These are phyloP conservation scores for Monopterus albus DNA, from an alignment of 2,113 vertebrate species.

Conservation along the genomic window DNA sequence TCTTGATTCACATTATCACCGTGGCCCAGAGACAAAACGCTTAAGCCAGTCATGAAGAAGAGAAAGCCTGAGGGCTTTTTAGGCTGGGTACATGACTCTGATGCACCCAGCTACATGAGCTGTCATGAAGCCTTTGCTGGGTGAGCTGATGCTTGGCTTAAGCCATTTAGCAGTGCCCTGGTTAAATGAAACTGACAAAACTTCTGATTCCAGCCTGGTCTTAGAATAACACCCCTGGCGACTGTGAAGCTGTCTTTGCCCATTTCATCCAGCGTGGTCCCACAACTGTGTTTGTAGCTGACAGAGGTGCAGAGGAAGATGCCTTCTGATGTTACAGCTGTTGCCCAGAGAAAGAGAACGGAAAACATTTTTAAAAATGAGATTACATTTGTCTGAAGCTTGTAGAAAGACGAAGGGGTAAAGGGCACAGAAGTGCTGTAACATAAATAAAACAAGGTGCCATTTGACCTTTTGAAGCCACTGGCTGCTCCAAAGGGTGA, in stretches of 20 bases:
- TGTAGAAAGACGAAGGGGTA: constrained; percentile 16
- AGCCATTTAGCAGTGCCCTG: constrained; percentile 72
- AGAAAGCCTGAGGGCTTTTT: constrained; percentile 79
- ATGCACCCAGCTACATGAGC: constrained; percentile 83
- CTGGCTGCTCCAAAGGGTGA: constrained; percentile 53
- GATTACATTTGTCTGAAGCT: constrained; percentile 47
- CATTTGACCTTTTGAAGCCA: constrained; percentile 62
- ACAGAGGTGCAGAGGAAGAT: constrained; percentile 66
- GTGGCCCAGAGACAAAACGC: constrained; percentile 88
- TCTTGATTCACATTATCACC: constrained; percentile 87
- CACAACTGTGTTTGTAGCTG: constrained; percentile 65
- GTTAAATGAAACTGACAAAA: constrained; percentile 81
- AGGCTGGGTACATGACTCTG: constrained; percentile 80
- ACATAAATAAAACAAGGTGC: constrained; percentile 64
- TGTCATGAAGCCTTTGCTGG: constrained; percentile 80
- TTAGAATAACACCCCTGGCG: constrained; percentile 77
- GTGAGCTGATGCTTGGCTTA: constrained; percentile 71
- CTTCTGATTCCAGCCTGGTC: constrained; percentile 79
- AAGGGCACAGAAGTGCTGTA: constrained; percentile 39
- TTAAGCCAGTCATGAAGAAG: constrained; percentile 86
- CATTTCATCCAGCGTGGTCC: constrained; percentile 56
- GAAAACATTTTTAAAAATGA: constrained; percentile 44
- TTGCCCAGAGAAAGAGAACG: constrained; percentile 61
- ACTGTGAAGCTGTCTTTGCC: constrained; percentile 67
- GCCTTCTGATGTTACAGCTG: constrained; percentile 62